Conservation (phyloP, 2,888 invertebrate genomes). For the Ennomos quercinarius region DNA sequence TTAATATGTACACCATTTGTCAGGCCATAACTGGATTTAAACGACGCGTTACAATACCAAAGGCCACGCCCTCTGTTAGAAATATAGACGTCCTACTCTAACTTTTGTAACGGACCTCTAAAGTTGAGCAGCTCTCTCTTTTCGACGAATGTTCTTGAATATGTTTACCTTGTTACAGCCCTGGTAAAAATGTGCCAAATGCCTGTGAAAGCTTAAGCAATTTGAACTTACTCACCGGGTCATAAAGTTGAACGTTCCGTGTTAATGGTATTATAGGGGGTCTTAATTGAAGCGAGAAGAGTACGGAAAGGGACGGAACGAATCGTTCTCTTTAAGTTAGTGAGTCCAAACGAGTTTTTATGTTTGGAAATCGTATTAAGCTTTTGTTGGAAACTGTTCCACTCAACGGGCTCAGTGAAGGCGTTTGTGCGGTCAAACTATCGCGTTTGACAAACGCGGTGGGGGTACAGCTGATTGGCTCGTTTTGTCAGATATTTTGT, state of each 20-base stretch:
- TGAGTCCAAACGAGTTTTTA: conserved; percentile 84
- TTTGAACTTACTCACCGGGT: conserved; percentile 15
- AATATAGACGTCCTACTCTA: conserved; percentile 56
- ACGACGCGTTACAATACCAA: conserved; percentile 73
- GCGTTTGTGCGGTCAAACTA: conserved; percentile 83
- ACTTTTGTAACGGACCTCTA: conserved; percentile 26
- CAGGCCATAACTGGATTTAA: conserved; percentile 85
- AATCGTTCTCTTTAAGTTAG: conserved; percentile 81
- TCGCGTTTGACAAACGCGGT: conserved; percentile 73
- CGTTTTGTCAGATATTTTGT: conserved; percentile 73
- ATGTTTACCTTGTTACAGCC: conserved; percentile 69
- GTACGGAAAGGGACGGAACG: conserved; percentile 71
- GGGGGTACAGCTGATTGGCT: conserved; percentile 80
- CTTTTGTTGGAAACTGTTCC: conserved; percentile 85
- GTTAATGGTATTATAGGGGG: conserved; percentile 58
- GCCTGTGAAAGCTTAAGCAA: conserved; percentile 37
- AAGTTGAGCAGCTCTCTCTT: conserved; percentile 54
- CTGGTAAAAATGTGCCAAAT: conserved; percentile 66
- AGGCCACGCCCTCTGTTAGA: conserved; percentile 69
- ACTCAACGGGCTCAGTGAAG: conserved; percentile 84
- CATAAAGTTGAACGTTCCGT: conserved; percentile 44
- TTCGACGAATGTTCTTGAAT: conserved; percentile 61
- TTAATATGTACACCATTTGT: conserved; percentile 85
- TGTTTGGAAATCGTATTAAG: conserved; percentile 86
- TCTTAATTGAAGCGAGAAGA: conserved; percentile 76